These are phyloP conservation scores for Mus minutoides DNA, from an alignment of 2,797 vertebrate species.

Conservation along the genomic window DNA sequence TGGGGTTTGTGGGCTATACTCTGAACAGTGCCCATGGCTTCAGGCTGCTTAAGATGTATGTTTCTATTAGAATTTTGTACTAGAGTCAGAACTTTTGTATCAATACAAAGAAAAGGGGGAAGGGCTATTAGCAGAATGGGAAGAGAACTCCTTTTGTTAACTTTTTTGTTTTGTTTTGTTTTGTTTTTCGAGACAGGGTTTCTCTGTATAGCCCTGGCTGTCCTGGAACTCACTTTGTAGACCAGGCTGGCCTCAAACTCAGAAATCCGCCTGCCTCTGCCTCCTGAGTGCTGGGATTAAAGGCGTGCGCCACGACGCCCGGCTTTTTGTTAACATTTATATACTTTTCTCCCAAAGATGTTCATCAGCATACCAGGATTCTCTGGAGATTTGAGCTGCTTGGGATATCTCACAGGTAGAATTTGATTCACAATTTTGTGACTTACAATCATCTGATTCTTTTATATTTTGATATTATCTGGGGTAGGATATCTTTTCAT, in stretches of 20 bases:
- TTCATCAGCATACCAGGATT: not conserved
- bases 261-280: too few relatives aligned
- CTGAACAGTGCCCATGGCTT: not conserved
- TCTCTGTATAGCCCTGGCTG: too few relatives aligned
- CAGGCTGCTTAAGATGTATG: not conserved
- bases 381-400: not conserved
- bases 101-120: not conserved
- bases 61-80: conserved; percentile 10
- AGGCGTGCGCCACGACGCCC: too few relatives aligned
- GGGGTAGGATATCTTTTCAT: not conserved
- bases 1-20: not conserved
- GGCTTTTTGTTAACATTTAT: not conserved
- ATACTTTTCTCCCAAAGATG: not conserved
- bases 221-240: too few relatives aligned
- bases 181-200: too few relatives aligned
- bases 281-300: too few relatives aligned
- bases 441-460: conserved; percentile 22
- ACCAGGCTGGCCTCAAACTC: too few relatives aligned
- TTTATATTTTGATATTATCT: conserved; percentile 24
- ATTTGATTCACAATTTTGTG: not conserved
- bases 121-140: not conserved
- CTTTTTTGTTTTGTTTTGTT: too few relatives aligned
- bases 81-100: not conserved
- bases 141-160: not conserved
- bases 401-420: not conserved